phyloP scores from a whole-genome alignment of 92 coral and sea anemone species.

The Nematostella vectensis region DNA sequence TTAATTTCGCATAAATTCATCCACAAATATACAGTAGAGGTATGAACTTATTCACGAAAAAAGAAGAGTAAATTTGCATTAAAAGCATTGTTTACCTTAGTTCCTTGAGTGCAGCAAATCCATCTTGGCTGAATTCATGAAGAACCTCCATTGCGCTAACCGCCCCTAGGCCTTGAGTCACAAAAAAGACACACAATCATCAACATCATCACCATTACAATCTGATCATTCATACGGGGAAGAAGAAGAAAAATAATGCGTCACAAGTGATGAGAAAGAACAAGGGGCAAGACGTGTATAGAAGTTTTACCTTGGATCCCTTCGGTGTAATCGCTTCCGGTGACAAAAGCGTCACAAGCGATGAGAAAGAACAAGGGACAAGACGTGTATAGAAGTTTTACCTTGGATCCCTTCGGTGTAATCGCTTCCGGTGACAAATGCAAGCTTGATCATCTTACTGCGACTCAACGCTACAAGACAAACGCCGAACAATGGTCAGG shows the following conservation, averaged over 20 bases:
- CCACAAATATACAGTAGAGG: too few relatives aligned
- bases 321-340: constrained; percentile 98
- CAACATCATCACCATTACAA: too few relatives aligned
- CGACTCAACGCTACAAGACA: constrained; percentile 76
- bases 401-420: constrained; percentile 96
- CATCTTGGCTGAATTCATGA: constrained; percentile 76
- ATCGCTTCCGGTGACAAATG: constrained; percentile 93
- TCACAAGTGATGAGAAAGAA: too few relatives aligned
- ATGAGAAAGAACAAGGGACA: not conserved
- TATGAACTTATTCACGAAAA: too few relatives aligned
- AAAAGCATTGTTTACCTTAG: constrained; percentile 51
- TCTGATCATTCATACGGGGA: too few relatives aligned
- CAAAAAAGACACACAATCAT: not conserved
- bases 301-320: constrained; percentile 70
- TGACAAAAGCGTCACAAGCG: constrained; percentile 46
- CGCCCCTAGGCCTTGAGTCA: constrained; percentile 73
- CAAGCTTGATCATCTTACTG: constrained; percentile 67
- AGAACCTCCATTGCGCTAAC: constrained; percentile 92
- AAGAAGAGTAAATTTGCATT: too few relatives aligned
- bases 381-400: constrained; percentile 5
- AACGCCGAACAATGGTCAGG: not conserved
- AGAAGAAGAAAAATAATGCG: too few relatives aligned
- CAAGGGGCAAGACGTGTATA: not conserved
- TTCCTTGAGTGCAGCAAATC: constrained; percentile 61
- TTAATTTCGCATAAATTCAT: too few relatives aligned